Conservation (phyloP, 2,888 invertebrate genomes). For the Cynaeus angustus region DNA sequence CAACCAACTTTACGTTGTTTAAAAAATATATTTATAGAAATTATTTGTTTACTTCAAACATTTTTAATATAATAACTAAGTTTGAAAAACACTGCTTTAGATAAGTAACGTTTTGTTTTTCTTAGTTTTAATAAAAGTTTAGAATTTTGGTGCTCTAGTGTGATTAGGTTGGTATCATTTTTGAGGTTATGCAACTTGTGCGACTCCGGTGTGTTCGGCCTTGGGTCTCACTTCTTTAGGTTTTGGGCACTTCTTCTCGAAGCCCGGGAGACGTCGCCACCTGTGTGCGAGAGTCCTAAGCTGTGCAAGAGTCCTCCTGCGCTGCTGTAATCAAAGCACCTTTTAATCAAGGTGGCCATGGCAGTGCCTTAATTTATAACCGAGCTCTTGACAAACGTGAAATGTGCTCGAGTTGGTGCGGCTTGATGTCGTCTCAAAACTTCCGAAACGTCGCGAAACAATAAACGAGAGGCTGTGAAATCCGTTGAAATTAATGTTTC, state of each 20-base stretch:
- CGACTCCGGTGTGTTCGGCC: not conserved
- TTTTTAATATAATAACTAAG: too few species aligned
- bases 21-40: too few species aligned
- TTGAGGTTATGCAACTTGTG: constrained; percentile 15
- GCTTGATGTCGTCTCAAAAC: constrained; percentile 20
- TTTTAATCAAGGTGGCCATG: constrained; percentile 69
- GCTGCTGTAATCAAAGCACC: constrained; percentile 65
- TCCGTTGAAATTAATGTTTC: constrained; percentile 65
- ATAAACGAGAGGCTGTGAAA: constrained; percentile 68
- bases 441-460: constrained; percentile 59
- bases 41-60: too few species aligned
- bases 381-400: constrained; percentile 48
- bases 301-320: constrained; percentile 33
- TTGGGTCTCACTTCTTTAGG: constrained; percentile 3
- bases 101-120: too few species aligned
- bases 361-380: constrained; percentile 71
- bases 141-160: not conserved
- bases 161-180: not conserved
- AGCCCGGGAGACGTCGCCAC: constrained; percentile 34
- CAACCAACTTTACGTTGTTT: too few species aligned
- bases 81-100: too few species aligned
- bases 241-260: not conserved
- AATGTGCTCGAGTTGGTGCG: constrained; percentile 50
- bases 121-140: too few species aligned
- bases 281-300: constrained; percentile 37